Conservation (phyloP, 2,888 invertebrate species). For the Autographa pulchrina region DNA sequence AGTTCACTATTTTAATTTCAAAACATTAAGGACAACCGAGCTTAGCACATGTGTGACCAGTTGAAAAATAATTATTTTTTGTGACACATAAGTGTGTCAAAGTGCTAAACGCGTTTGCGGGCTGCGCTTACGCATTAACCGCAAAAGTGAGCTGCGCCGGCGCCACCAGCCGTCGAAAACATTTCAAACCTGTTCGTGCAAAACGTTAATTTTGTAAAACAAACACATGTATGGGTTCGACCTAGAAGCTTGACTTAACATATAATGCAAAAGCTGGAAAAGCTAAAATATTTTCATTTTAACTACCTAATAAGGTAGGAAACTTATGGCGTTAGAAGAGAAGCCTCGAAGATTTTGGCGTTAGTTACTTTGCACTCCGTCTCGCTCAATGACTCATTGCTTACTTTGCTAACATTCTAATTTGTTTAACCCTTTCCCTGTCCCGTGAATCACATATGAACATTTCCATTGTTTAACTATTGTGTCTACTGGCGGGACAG, state of each 20-base stretch:
- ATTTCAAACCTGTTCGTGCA: slow-evolving; percentile 78
- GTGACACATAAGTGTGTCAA: slow-evolving; percentile 81
- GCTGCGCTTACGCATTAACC: slow-evolving; percentile 80
- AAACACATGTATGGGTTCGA: slow-evolving; percentile 72
- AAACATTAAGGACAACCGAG: slow-evolving; percentile 36
- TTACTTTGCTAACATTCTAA: slow-evolving; percentile 2
- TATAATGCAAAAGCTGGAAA: slow-evolving; percentile 78
- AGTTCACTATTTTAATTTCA: slow-evolving; percentile 53
- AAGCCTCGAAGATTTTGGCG: slow-evolving; percentile 36
- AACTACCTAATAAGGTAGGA: slow-evolving; percentile 54
- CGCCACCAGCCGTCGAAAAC: slow-evolving; percentile 75
- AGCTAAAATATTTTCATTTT: slow-evolving; percentile 73
- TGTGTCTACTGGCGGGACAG: too few species aligned
- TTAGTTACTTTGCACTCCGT: slow-evolving; percentile 31
- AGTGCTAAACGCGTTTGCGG: slow-evolving; percentile 79
- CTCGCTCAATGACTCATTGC: slow-evolving; percentile 26
- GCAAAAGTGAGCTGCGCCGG: slow-evolving; percentile 74
- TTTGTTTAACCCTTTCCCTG: too few species aligned
- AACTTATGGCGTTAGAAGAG: slow-evolving; percentile 31
- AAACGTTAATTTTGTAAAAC: slow-evolving; percentile 82
- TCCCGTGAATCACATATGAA: too few species aligned
- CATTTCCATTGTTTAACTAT: too few species aligned
- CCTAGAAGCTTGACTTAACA: slow-evolving; percentile 72
- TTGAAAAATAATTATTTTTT: slow-evolving; percentile 52
- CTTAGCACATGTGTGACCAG: slow-evolving; percentile 45